phyloP scores from a whole-genome alignment of 2,113 vertebrate genomes.

The Forbesichthys agassizii region DNA sequence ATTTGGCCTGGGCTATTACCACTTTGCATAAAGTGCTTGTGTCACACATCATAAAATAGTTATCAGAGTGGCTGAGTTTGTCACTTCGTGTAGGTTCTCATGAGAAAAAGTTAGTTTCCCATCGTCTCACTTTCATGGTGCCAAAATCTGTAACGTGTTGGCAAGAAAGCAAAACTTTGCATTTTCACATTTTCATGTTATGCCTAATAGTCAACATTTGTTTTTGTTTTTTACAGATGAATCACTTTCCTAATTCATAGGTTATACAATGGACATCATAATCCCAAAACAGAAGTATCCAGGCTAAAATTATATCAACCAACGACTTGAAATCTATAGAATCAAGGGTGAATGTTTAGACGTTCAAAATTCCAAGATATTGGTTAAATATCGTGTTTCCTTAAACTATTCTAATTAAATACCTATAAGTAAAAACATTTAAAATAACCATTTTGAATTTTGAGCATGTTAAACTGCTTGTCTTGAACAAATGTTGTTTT shows the following conservation, averaged over 20 bases:
- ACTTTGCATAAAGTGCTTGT: slow-evolving; percentile 41
- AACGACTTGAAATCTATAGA: not conserved
- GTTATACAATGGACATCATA: not conserved
- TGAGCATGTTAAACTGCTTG: too few species aligned
- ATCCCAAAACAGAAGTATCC: not conserved
- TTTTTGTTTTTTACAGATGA: not conserved
- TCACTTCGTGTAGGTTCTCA: slow-evolving; percentile 69
- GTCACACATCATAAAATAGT: slow-evolving; percentile 66
- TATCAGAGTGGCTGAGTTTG: slow-evolving; percentile 40
- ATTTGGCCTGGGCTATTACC: slow-evolving; percentile 28
- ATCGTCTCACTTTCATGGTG: slow-evolving; percentile 44
- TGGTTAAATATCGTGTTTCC: too few species aligned
- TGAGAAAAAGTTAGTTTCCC: slow-evolving; percentile 52
- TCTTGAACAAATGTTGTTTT: too few species aligned
- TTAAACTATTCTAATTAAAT: too few species aligned
- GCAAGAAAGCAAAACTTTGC: not conserved
- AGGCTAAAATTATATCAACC: not conserved
- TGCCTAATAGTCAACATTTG: not conserved
- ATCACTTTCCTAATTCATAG: too few species aligned
- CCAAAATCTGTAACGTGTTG: not conserved
- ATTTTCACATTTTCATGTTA: not conserved
- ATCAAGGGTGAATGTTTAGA: not conserved
- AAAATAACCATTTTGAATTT: too few species aligned
- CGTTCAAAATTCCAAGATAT: too few species aligned
- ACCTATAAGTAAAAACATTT: too few species aligned